Evolutionary conservation across 2,113 vertebrate species (phyloP).

Genomic region (Caranx melampygus): DNA sequence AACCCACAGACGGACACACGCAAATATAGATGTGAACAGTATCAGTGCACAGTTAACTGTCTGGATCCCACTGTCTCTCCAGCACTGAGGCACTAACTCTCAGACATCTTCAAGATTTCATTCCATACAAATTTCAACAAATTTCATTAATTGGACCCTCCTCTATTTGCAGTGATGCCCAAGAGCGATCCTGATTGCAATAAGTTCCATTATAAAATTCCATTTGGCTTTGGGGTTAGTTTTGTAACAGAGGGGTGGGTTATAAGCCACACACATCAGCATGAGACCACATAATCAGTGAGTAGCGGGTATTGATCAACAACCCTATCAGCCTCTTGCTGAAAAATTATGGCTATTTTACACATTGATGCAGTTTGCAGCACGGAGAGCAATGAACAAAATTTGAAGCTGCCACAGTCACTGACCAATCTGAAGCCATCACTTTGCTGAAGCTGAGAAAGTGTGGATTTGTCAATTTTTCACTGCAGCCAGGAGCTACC

Average conservation of each 20-base stretch:
- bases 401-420: constrained; percentile 8
- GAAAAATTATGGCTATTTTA: constrained; percentile 33
- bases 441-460: background rate
- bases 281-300: constrained; percentile 24
- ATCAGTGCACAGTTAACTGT: background rate
- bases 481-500: constrained; percentile 26
- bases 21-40: too few species aligned
- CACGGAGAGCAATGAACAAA: background rate
- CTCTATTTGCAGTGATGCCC: constrained; percentile 14
- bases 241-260: background rate
- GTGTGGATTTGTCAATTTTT: constrained; percentile 12
- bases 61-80: background rate
- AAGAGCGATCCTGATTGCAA: background rate
- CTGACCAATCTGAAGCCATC: constrained; percentile 1
- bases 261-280: constrained; percentile 1
- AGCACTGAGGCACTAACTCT: background rate
- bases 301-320: constrained; percentile 26
- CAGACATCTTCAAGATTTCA: constrained; percentile 4
- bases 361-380: constrained; percentile 7
- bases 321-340: constrained; percentile 8
- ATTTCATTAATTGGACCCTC: constrained; percentile 19
- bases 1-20: too few species aligned
- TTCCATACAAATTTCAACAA: constrained; percentile 1
- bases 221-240: background rate
- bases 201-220: background rate